Evolutionary conservation across 2,888 invertebrate species (phyloP), one percentile per base, ranked within the genome.

Genomic region (Scaptomyza cyrtandrae): DNA sequence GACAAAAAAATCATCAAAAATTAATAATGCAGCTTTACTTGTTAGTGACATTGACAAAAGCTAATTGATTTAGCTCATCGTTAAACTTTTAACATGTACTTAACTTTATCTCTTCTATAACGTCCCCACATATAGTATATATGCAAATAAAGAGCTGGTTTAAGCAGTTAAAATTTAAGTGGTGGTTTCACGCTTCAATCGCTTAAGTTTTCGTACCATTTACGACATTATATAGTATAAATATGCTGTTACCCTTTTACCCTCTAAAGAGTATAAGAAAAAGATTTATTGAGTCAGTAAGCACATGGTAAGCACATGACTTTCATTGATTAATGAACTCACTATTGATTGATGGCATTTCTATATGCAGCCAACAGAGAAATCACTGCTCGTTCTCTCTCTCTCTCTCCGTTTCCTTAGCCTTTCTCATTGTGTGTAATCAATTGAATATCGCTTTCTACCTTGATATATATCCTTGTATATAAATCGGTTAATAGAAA

Each of bases 301-400:
- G 52, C 50, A 55, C 46, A 39, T 57, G 59, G 67, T 60, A 58
- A 71, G 50, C 57, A 16, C 37, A 58, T 63, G 63, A 16, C 31
- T 60, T 60, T 44, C 43, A 52, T 48, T 75, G 75, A 75, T 71
- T 68, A 68, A 75, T 74, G 61, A 37, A 74, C 71, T 61, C 13
- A 58, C 13, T 61, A 44, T 37, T 74, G 74, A 74, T 74, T 65
- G 69, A 74, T 74, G 53, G 57, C 65, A 49, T 35, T 66, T 59
- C 24, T 33, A 29, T 62, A 56, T 63, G 49, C 19, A 49, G 49
- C 24, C 54, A 54, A n/a, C 58, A 48, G 24, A 27, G 27, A n/a
- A 24, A 27, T 13, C 52, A 27, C 24, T 7, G n/a, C 24, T 27
- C 6, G 6, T 35, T 10, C 16, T 14, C 3, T 10, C n/a, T 24